Conservation (phyloP, 2,888 invertebrate genomes). For the Drosophila phalerata region DNA sequence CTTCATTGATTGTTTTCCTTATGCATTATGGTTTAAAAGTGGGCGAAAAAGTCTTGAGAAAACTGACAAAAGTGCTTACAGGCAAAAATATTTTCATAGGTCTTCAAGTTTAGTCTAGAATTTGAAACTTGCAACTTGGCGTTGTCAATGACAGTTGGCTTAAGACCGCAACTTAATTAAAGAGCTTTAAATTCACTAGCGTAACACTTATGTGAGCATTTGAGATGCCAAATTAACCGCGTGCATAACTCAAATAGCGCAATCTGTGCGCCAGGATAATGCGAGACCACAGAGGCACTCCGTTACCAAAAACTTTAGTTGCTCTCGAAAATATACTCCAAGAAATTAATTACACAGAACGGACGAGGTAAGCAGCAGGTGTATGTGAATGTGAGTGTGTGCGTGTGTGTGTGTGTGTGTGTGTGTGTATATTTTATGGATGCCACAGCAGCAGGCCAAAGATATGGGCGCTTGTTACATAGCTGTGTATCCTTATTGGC, state of each 20-base stretch:
- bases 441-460: conserved; percentile 52
- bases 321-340: conserved; percentile 63
- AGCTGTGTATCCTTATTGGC: conserved; percentile 72
- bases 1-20: conserved; percentile 53
- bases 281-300: conserved; percentile 52
- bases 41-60: conserved; percentile 1
- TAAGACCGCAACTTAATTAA: conserved; percentile 61
- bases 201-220: conserved; percentile 5
- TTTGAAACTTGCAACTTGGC: conserved; percentile 12
- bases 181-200: conserved; percentile 49
- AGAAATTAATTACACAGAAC: conserved; percentile 73
- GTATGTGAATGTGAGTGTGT: not conserved
- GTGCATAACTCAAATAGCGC: conserved; percentile 68
- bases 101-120: conserved; percentile 1
- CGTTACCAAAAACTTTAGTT: conserved; percentile 31
- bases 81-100: conserved; percentile 49
- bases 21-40: conserved; percentile 32
- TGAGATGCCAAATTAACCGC: conserved; percentile 55
- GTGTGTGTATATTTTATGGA: conserved; percentile 54
- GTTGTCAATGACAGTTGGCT: conserved; percentile 41
- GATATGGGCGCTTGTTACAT: conserved; percentile 43
- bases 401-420: conserved; percentile 9
- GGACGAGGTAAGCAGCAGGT: conserved; percentile 26
- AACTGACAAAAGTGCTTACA: not conserved
- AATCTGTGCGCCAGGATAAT: conserved; percentile 33